Evolutionary conservation across 2,797 vertebrate species (phyloP), one percentile per base, ranked within the genome.

Genomic region (Onychomys torridus): DNA sequence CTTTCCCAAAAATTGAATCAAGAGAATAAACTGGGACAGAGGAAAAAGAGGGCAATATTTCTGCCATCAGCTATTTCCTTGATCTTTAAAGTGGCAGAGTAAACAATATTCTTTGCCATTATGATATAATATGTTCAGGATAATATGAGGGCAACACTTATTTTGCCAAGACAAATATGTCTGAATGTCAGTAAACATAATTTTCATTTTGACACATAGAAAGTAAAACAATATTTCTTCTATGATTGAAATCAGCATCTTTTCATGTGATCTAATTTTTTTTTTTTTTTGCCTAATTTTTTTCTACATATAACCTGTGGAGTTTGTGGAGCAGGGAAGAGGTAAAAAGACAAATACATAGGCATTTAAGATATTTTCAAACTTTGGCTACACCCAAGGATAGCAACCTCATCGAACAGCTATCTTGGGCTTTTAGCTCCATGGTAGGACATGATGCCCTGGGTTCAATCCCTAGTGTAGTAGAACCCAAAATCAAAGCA

Each of bases 141-240:
- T 57, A 85, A 81, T 43, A 52, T 10, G 5, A 88, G 12, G 5
- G 5, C 86, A 43, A 32, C 32, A 63, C 43, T 59, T 69, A n/a
- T 75, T 89, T 94, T 77, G 29, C 86, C 75, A 57, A 32, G 23
- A 85, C 21, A 63, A 91, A 75, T 29, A 1, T 84, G 13, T 29
- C 43, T 34, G 2, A 88, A 61, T 83, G 57, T 92, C 75, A 87
- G 17, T 75, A 82, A 95, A 85, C 29, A 77, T 40, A 61, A 76
- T 59, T 94, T 67, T 91, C 13, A 84, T 90, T 97, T 95, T 97
- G 57, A 79, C 25, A 79, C 7, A 1, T 96, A 6, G 29, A 78
- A 93, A 85, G 79, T 40, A 81, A 84, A 89, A 93, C n/a, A 61
- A 69, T 73, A 73, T 82, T 43, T 95, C 59, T 89, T 71, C 21